phyloP scores from a whole-genome alignment of 2,888 invertebrate species.

The Amblyteles armatorius region DNA sequence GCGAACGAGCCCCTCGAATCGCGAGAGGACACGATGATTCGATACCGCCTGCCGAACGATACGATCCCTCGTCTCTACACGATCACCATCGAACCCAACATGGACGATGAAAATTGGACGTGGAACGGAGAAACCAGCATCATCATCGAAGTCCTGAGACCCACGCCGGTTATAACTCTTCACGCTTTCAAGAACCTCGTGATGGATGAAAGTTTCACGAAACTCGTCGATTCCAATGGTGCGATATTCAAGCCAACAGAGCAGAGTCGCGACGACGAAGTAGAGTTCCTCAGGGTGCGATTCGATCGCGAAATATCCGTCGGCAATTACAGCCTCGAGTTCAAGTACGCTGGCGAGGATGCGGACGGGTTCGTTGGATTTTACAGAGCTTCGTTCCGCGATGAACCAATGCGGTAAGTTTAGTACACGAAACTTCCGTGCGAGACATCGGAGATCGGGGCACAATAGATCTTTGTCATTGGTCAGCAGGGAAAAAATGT shows the following conservation, averaged over 20 bases:
- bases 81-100: constrained; percentile 85
- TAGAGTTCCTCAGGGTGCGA: constrained; percentile 63
- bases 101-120: constrained; percentile 80
- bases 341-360: constrained; percentile 86
- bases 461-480: too few species aligned
- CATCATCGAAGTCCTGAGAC: constrained; percentile 64
- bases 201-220: constrained; percentile 64
- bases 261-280: constrained; percentile 55
- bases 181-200: constrained; percentile 57
- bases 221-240: constrained; percentile 51
- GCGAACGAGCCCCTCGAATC: neutral
- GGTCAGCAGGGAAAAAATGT: too few species aligned
- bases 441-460: neutral
- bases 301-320: constrained; percentile 58
- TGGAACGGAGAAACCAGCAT: constrained; percentile 70
- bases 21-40: constrained; percentile 30
- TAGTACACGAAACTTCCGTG: neutral
- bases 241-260: constrained; percentile 46
- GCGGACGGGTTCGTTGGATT: constrained; percentile 88
- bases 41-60: constrained; percentile 86
- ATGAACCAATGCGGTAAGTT: constrained; percentile 9
- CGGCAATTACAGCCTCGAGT: constrained; percentile 86
- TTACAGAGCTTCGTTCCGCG: constrained; percentile 87
- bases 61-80: constrained; percentile 86
- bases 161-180: constrained; percentile 56